phyloP scores from a whole-genome alignment of 1,140 invertebrate species.

The Drosophila willistoni region DNA sequence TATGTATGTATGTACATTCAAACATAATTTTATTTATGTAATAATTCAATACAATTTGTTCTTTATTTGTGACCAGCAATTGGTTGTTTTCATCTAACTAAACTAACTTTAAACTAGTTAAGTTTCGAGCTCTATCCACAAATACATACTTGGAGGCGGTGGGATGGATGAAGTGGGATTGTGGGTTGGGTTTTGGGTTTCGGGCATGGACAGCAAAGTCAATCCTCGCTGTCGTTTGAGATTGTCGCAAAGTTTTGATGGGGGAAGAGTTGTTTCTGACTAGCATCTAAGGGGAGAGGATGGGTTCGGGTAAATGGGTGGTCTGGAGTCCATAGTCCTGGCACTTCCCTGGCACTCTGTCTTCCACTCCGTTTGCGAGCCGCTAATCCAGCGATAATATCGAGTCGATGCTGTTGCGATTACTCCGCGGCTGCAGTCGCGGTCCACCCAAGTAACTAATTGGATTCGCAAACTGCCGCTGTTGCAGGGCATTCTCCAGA shows the following conservation, averaged over 20 bases:
- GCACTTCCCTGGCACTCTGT: not conserved
- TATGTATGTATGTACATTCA: too few species aligned
- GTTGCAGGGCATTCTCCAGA: slow-evolving; percentile 73
- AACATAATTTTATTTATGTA: too few species aligned
- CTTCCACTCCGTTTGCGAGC: slow-evolving; percentile 13
- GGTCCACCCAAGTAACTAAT: slow-evolving; percentile 89
- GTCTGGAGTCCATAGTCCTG: not conserved
- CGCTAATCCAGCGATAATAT: slow-evolving; percentile 88
- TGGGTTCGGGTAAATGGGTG: too few species aligned
- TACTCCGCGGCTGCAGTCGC: slow-evolving; percentile 84
- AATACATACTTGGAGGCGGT: not conserved
- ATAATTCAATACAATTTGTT: not conserved
- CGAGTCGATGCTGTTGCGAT: slow-evolving; percentile 87
- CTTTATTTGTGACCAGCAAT: not conserved
- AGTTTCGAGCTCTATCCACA: slow-evolving; percentile 1
- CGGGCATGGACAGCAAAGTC: not conserved
- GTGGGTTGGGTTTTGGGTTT: not conserved
- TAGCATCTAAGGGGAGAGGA: slow-evolving; percentile 27
- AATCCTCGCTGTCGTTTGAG: slow-evolving; percentile 24
- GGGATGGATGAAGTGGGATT: not conserved
- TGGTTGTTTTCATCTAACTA: slow-evolving; percentile 31
- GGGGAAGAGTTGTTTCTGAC: slow-evolving; percentile 42
- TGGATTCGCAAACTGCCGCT: slow-evolving; percentile 87
- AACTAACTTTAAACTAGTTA: slow-evolving; percentile 35
- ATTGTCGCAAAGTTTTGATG: slow-evolving; percentile 25